A percentile compares a stretch with the other conserved stretches of the same genome.
phyloP scores from a whole-genome alignment of 2,797 vertebrate genomes.

The Urophycis tenuis region DNA sequence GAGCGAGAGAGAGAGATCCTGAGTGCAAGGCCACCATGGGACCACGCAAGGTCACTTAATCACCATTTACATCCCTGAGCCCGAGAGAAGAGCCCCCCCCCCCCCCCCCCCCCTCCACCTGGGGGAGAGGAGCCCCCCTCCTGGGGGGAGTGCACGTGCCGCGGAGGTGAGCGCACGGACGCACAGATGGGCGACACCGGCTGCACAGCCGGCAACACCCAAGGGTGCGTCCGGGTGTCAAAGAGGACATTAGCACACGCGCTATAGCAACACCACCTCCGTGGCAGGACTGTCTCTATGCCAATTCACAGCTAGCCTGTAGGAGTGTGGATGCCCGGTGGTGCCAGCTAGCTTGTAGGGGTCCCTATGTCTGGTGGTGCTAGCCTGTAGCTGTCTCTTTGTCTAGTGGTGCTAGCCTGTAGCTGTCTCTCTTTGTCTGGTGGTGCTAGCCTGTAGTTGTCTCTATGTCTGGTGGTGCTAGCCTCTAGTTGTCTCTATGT shows the following conservation, averaged over 20 bases:
- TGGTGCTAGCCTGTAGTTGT: too few relatives aligned
- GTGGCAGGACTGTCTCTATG: background rate
- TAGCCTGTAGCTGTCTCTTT: too few relatives aligned
- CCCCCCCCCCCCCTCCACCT: constrained; percentile 9
- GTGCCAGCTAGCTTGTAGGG: too few relatives aligned
- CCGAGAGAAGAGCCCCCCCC: constrained; percentile 42
- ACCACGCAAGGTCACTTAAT: constrained; percentile 65
- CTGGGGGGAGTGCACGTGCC: constrained; percentile 45
- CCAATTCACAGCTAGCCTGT: background rate
- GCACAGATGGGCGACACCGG: constrained; percentile 61
- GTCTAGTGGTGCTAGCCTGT: too few relatives aligned
- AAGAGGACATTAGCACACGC: constrained; percentile 62
- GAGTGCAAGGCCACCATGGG: constrained; percentile 54
- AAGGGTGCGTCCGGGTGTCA: constrained; percentile 61
- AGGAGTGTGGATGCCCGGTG: background rate
- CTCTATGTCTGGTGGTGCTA: too few relatives aligned
- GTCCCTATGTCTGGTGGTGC: too few relatives aligned
- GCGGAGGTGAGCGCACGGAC: constrained; percentile 6
- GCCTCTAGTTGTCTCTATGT: background rate
- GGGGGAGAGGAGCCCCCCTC: background rate
- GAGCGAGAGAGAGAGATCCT: constrained; percentile 28
- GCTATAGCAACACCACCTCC: constrained; percentile 52
- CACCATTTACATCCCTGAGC: constrained; percentile 62
- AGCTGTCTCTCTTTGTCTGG: too few relatives aligned
- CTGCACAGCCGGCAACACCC: constrained; percentile 52